These are phyloP conservation scores for Drosophila yooni DNA, from an alignment of 2,888 invertebrate species.

Conservation along the genomic window DNA sequence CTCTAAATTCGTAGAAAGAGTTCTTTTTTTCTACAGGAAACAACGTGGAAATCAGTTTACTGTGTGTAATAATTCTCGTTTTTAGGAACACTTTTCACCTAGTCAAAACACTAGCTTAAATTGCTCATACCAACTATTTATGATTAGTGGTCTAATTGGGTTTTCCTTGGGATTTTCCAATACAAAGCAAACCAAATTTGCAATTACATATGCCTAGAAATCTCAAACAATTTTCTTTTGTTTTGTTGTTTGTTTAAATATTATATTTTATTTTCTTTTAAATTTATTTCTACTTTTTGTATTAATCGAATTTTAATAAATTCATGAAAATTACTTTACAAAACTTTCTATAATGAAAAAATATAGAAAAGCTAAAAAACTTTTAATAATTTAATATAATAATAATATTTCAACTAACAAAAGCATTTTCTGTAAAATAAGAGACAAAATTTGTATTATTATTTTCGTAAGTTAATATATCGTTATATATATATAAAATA, in stretches of 20 bases:
- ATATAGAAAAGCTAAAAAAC: no score
- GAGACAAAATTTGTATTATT: neutral
- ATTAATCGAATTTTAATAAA: neutral
- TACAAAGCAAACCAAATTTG: neutral
- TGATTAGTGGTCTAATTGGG: accelerated
- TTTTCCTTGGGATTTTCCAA: neutral
- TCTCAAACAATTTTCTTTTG: neutral
- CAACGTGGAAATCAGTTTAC: no score
- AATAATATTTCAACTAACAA: neutral
- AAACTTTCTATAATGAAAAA: no score
- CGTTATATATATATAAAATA: neutral
- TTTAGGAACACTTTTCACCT: no score
- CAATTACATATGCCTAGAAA: neutral
- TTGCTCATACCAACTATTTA: neutral
- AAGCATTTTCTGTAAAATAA: neutral
- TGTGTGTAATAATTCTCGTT: no score
- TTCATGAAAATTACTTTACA: neutral
- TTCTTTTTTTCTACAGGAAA: accelerated
- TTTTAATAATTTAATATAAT: no score
- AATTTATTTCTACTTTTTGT: neutral
- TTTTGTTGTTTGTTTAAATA: neutral
- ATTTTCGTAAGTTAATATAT: neutral
- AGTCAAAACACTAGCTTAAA: neutral
- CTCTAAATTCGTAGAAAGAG: neutral
- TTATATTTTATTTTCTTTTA: neutral